These are phyloP conservation scores for Origma solitaria DNA, from an alignment of 2,113 vertebrate species.

Conservation along the genomic window DNA sequence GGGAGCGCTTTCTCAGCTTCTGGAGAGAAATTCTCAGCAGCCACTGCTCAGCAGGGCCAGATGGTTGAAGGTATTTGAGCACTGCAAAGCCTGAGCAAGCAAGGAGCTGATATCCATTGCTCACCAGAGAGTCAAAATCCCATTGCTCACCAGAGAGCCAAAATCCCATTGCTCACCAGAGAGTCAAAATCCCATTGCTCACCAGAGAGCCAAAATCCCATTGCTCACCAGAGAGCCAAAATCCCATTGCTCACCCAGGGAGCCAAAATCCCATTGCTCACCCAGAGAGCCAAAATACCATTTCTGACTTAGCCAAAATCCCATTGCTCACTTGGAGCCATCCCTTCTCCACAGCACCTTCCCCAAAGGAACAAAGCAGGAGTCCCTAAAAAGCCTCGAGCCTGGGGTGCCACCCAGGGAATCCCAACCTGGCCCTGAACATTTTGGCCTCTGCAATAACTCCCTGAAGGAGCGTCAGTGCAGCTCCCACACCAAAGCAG, in stretches of 20 bases:
- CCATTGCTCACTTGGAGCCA: background rate
- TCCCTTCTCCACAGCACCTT: background rate
- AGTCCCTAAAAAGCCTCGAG: background rate
- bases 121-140: background rate
- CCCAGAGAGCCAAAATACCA: background rate
- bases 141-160: background rate
- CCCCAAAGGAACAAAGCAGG: background rate
- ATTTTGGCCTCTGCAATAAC: background rate
- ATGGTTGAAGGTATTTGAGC: background rate
- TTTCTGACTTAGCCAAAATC: background rate
- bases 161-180: background rate
- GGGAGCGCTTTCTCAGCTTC: background rate
- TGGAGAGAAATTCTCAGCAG: background rate
- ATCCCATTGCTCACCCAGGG: too few relatives aligned
- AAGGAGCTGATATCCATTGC: background rate
- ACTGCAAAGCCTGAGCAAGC: background rate
- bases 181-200: background rate
- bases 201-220: background rate
- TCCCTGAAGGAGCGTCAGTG: background rate
- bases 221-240: background rate
- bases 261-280: background rate
- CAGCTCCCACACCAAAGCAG: background rate
- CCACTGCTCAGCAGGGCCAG: background rate
- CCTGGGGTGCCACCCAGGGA: background rate
- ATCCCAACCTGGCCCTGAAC: background rate